Conservation (phyloP, 2,888 invertebrate species). For the Didymodactylos carnosus region DNA sequence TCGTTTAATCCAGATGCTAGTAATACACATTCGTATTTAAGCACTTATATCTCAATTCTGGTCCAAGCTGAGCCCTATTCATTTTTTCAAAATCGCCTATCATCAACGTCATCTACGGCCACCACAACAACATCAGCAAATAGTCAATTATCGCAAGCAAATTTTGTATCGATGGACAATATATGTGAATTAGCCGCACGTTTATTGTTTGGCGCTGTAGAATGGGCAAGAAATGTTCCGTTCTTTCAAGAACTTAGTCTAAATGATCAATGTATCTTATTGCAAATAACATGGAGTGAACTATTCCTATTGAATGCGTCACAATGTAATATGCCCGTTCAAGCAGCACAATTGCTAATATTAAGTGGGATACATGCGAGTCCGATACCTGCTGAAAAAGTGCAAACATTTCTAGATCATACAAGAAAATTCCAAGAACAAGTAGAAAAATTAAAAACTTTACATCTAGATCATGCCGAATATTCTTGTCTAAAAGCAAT, state of each 20-base stretch:
- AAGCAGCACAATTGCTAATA: conserved; percentile 16
- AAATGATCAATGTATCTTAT: neutral
- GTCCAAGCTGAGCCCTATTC: conserved; percentile 88
- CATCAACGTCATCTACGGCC: conserved; percentile 94
- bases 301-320: neutral
- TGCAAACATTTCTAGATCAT: conserved; percentile 16
- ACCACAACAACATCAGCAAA: conserved; percentile 37
- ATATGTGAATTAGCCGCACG: neutral
- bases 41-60: conserved; percentile 80
- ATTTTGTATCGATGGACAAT: neutral
- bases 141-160: neutral
- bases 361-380: neutral
- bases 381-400: neutral
- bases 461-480: conserved; percentile 92
- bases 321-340: conserved; percentile 45
- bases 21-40: conserved; percentile 54
- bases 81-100: conserved; percentile 27
- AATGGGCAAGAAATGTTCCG: neutral
- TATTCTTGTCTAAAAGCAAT: conserved; percentile 97
- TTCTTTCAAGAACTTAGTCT: conserved; percentile 1
- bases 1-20: conserved; percentile 17
- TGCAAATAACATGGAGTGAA: conserved; percentile 6
- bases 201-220: conserved; percentile 1
- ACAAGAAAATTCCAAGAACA: conserved; percentile 47
- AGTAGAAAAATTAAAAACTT: conserved; percentile 87